These are phyloP conservation scores for Rhinichthys klamathensis DNA, from an alignment of 2,113 vertebrate genomes.

Conservation along the genomic window DNA sequence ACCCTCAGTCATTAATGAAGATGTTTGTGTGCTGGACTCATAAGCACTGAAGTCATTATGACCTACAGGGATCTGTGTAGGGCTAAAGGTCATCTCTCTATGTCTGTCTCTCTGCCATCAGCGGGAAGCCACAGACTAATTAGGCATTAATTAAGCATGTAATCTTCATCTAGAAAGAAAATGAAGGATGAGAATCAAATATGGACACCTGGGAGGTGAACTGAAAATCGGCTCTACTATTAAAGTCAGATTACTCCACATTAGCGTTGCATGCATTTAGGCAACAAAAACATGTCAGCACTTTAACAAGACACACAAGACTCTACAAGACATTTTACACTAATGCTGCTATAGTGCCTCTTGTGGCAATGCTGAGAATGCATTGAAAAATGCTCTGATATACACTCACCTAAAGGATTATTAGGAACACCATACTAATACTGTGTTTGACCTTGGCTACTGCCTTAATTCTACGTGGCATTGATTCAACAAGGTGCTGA, in stretches of 20 bases:
- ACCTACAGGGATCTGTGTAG: slow-evolving; percentile 23
- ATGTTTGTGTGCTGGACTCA: slow-evolving; percentile 44
- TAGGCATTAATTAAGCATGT: slow-evolving; percentile 50
- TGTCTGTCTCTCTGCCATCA: slow-evolving; percentile 14
- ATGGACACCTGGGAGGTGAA: slow-evolving; percentile 11
- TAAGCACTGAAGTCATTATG: slow-evolving; percentile 38
- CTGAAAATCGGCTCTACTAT: neutral
- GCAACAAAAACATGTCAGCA: neutral
- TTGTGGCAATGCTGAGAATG: neutral
- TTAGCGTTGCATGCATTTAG: neutral
- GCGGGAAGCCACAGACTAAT: slow-evolving; percentile 42
- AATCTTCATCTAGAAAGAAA: slow-evolving; percentile 40
- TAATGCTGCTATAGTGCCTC: neutral
- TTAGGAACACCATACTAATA: no score
- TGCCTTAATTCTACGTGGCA: no score
- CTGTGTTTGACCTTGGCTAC: no score
- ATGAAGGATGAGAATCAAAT: slow-evolving; percentile 44
- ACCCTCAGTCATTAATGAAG: slow-evolving; percentile 51
- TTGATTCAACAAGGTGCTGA: no score
- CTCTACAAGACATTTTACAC: neutral
- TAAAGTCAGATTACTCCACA: neutral
- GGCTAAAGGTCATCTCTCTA: slow-evolving; percentile 46
- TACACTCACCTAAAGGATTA: no score
- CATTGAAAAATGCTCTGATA: neutral
- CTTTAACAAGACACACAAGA: neutral